Conservation (phyloP, 1,140 invertebrate genomes). For the Bombus cullumanus region DNA sequence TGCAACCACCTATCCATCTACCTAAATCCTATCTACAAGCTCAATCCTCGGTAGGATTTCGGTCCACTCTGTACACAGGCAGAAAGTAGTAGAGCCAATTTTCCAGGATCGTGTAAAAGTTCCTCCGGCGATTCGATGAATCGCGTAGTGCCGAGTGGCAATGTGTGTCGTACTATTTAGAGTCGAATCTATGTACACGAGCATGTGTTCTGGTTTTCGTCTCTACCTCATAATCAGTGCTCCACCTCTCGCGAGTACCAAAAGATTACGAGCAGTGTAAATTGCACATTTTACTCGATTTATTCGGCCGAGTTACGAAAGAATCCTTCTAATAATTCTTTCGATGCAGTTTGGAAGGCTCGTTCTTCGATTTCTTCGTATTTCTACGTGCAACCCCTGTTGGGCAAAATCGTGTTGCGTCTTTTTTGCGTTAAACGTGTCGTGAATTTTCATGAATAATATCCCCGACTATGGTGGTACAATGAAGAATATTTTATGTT, state of each 20-base stretch:
- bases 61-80: neutral
- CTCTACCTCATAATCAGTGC: neutral
- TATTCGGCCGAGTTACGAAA: neutral
- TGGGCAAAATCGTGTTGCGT: too few relatives aligned
- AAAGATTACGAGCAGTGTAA: neutral
- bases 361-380: too few relatives aligned
- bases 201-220: neutral
- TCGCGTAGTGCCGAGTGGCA: neutral
- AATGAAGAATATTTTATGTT: too few relatives aligned
- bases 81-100: neutral
- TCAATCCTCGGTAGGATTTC: neutral
- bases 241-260: neutral
- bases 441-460: too few relatives aligned
- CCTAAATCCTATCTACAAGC: neutral
- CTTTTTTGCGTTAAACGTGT: too few relatives aligned
- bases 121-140: neutral
- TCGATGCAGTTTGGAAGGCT: too few relatives aligned
- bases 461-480: too few relatives aligned
- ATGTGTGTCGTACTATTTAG: neutral
- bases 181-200: neutral
- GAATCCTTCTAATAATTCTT: neutral
- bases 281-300: neutral
- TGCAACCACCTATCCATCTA: neutral
- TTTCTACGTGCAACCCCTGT: too few relatives aligned
- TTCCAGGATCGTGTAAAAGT: neutral